Evolutionary conservation across 2,797 vertebrate genomes (phyloP).

Genomic region (Betta splendens): DNA sequence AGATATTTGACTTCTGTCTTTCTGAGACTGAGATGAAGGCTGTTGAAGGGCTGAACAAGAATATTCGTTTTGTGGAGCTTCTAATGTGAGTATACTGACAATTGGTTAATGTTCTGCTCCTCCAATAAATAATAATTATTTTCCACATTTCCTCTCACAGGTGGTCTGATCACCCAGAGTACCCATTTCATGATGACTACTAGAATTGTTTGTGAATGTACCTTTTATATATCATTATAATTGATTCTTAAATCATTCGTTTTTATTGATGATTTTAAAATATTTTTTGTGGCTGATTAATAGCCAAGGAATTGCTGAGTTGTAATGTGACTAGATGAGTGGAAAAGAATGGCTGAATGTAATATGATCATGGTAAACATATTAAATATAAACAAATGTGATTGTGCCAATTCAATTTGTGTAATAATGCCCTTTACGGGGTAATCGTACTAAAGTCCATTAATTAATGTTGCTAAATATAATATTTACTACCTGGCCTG

Average conservation of each 20-base stretch:
- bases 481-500: not conserved
- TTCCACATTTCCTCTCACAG: conserved; percentile 53
- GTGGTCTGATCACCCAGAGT: conserved; percentile 84
- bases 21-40: conserved; percentile 89
- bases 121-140: not conserved
- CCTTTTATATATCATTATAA: not conserved
- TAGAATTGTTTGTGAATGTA: conserved; percentile 32
- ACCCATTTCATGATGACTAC: conserved; percentile 84
- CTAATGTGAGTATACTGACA: conserved; percentile 84
- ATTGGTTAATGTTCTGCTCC: not conserved
- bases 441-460: too few species aligned
- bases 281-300: not conserved
- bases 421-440: not conserved
- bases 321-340: too few species aligned
- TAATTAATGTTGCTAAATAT: not conserved
- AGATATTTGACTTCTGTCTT: conserved; percentile 94
- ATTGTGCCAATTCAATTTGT: not conserved
- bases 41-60: conserved; percentile 89
- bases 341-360: not conserved
- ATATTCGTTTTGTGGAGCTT: conserved; percentile 90
- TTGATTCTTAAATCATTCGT: not conserved
- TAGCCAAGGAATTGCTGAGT: too few species aligned
- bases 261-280: not conserved
- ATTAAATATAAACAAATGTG: not conserved
- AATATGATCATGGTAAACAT: not conserved